Evolutionary conservation across 2,113 vertebrate genomes (phyloP).

Genomic region (Microcebus ravelobensis): DNA sequence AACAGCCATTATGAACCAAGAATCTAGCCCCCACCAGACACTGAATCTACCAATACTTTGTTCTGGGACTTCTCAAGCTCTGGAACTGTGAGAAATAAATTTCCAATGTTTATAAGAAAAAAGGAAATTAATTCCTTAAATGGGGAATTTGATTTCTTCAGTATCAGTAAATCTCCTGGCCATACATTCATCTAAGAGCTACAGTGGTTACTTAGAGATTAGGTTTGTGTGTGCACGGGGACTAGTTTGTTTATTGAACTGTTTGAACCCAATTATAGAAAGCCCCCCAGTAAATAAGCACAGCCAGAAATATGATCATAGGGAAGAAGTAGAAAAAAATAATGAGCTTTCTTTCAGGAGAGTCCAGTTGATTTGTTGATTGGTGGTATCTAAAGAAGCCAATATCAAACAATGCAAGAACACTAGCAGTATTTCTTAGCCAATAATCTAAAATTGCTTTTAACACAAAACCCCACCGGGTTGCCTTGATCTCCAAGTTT

Average conservation of each 20-base stretch:
- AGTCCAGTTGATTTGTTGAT: slow-evolving; percentile 3
- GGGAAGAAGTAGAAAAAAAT: slow-evolving; percentile 49
- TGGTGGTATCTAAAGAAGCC: background rate
- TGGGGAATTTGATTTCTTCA: slow-evolving; percentile 26
- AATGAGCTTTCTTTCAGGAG: slow-evolving; percentile 25
- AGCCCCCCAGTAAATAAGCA: background rate
- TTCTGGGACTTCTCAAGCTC: no score
- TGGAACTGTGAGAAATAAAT: no score
- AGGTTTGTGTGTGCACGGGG: background rate
- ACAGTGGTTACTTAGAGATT: slow-evolving; percentile 44
- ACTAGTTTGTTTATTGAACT: slow-evolving; percentile 7
- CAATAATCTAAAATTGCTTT: slow-evolving; percentile 52
- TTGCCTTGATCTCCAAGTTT: background rate
- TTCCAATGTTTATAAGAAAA: no score
- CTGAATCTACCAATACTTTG: no score
- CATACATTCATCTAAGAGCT: background rate
- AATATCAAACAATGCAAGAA: background rate
- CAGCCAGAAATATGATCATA: slow-evolving; percentile 31
- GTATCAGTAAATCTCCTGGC: background rate
- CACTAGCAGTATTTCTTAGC: slow-evolving; percentile 13
- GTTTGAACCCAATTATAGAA: slow-evolving; percentile 54
- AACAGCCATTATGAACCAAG: no score
- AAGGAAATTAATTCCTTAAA: slow-evolving; percentile 31
- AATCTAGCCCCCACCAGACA: no score
- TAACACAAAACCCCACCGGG: background rate